Base-by-base conservation (phyloP, 2,888 invertebrate genomes). In the Apotomis capreana region DNA sequence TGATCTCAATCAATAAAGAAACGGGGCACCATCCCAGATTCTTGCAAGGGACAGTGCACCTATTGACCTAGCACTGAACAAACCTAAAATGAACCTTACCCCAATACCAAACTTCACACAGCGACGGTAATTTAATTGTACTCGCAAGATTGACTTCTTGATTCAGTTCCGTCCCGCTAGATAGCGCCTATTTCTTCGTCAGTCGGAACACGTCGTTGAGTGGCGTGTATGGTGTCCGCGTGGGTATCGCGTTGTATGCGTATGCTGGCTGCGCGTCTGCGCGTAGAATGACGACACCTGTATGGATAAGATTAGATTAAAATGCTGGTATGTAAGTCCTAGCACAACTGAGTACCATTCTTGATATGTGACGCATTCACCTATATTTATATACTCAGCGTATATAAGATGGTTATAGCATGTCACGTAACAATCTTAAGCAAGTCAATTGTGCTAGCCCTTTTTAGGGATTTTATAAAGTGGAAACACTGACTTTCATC, bases 241-340 rank as follows among this genome's bases (percentile, higher is more conserved):
- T 89, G 0, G 93, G 88, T 74, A 92, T 92, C 52, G 90, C 85
- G 79, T 93, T 92, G 85, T 86, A 93, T 0, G 88, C 86, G 77
- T 84, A 92, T 0, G 91, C 81, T 0, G 95, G 94, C 84, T 97
- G 96, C 36, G 96, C 95, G 86, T 97, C 96, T 10, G 97, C 97
- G 81, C 97, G 94, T 67, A 97, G 93, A 83, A 97, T 97, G 65
- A 97, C 97, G 76, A 97, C 97, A 85, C 95, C 95, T 95, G 88
- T 76, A 26, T 37, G 52, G 13, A 83, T 80, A 61, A 5, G 6
- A 15, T n/a, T 52, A n/a, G 52, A 59, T 64, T 70, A 74, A 70
- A 65, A 63, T 60, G 68, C 26, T 59, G 26, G n/a, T 13, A 40
- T 6, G 3, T 54, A 15, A 54, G 5, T 10, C 9, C 49, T 49